phyloP scores from a whole-genome alignment of 2,113 vertebrate genomes.

The Megaceryle torquata region DNA sequence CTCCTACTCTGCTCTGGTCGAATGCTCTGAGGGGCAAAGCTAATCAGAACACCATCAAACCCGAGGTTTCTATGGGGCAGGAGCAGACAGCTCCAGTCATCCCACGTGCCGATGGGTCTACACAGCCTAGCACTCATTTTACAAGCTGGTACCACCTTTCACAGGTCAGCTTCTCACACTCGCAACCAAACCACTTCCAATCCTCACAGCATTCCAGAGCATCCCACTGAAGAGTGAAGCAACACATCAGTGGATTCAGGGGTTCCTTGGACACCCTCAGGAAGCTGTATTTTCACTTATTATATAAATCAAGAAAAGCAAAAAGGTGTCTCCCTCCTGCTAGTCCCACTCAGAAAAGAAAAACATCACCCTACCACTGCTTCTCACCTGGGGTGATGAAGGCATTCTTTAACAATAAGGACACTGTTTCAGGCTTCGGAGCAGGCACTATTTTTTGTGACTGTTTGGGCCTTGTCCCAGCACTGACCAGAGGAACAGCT shows the following conservation, averaged over 20 bases:
- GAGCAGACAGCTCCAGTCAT: not conserved
- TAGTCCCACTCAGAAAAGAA: not conserved
- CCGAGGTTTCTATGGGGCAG: not conserved
- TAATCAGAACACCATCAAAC: not conserved
- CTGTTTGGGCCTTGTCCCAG: conserved; percentile 79
- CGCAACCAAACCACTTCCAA: not conserved
- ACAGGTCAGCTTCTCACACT: not conserved
- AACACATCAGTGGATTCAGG: not conserved
- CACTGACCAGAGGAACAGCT: conserved; percentile 68
- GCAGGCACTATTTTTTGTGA: conserved; percentile 85
- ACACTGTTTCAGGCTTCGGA: conserved; percentile 76
- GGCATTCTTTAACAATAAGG: conserved; percentile 76
- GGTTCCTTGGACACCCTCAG: not conserved
- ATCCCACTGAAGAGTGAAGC: not conserved
- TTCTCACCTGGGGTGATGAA: conserved; percentile 76
- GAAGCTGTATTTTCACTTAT: not conserved
- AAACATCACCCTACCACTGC: not conserved
- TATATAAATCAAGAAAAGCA: not conserved
- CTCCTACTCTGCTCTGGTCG: not conserved
- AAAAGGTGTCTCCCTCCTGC: not conserved
- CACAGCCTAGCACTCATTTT: not conserved
- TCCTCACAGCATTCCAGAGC: not conserved
- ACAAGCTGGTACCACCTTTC: rapidly evolving
- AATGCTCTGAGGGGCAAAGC: not conserved
- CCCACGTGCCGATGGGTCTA: not conserved